Evolutionary conservation across 2,113 vertebrate genomes (phyloP).

Genomic region (Crotalus viridis): DNA sequence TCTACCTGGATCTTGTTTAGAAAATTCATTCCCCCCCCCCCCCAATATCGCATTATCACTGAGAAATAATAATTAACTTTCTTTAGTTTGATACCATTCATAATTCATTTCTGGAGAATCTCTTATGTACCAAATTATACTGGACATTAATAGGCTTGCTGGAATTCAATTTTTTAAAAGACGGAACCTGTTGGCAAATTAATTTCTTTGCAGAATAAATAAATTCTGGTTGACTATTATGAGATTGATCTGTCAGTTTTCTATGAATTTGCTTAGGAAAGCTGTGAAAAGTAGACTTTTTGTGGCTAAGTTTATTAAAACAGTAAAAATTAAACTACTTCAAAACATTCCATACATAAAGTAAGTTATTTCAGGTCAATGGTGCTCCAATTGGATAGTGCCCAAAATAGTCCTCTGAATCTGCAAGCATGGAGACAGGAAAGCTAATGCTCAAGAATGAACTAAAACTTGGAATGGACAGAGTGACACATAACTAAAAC

Average conservation of each 20-base stretch:
- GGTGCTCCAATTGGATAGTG: not conserved
- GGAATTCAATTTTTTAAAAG: not conserved
- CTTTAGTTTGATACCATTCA: not conserved
- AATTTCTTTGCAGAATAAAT: not conserved
- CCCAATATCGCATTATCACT: not conserved
- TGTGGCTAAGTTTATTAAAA: not conserved
- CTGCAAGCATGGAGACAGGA: not conserved
- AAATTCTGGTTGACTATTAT: not conserved
- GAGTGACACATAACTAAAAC: not conserved
- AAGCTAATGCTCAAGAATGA: not conserved
- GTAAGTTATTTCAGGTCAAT: not conserved
- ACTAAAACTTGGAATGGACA: not conserved
- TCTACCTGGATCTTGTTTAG: not conserved
- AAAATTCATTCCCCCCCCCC: not conserved
- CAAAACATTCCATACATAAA: not conserved
- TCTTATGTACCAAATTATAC: not conserved
- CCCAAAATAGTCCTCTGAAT: not conserved
- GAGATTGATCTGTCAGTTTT: not conserved
- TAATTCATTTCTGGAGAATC: not conserved
- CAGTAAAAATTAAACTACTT: not conserved
- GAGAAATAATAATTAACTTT: not conserved
- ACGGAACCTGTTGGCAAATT: not conserved
- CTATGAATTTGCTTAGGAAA: not conserved
- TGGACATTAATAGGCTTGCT: not conserved
- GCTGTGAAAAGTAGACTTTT: not conserved